Base-by-base conservation (phyloP, 2,797 vertebrate species). In the Sebastes vulpes region DNA sequence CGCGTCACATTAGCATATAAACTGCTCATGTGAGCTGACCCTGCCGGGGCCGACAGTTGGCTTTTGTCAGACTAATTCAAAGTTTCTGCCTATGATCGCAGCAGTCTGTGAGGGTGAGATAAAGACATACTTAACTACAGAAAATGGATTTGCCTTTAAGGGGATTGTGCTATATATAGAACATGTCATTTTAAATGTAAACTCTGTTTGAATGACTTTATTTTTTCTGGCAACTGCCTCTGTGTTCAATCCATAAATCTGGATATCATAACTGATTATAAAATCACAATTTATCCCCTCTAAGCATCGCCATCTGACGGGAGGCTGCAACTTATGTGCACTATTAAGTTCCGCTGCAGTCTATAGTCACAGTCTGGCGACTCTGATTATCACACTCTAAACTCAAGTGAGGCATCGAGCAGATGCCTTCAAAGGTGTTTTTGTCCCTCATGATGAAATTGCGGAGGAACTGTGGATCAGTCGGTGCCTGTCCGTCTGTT, bases 391-490 rank as follows among this genome's bases (percentile, higher is more conserved):
- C 57, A 57, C 64, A 64, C 59, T 81, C 56, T 7, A 25, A 71
- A 57, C 83, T 79, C 35, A 14, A 72, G 32, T 38, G 69, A 76
- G 20, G 75, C 74, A 14, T 58, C 14, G 18, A 86, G 72, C 85
- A 87, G 87, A 91, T 83, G 92, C 79, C 88, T 88, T 83, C 53
- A 86, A 85, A 85, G 88, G 86, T 89, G 81, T 76, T 88, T 84
- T 29, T 12, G 53, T 85, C 86, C 70, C 83, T 35, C 20, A 4
- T 76, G 81, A 79, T 66, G 77, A 87, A 82, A 79, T 75, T 35
- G 4, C 6, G 21, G 56, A 63, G 75, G 72, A 81, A 69, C 48
- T 11, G 69, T 52, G 82, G 77, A 89, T 85, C 76, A 69, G 68
- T 72, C 10, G 21, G 65, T 25, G 70, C 73, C 67, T 28, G 58